Evolutionary conservation across 2,113 vertebrate genomes (phyloP), one percentile per base, ranked within the genome.

Genomic region (Clupea harengus): DNA sequence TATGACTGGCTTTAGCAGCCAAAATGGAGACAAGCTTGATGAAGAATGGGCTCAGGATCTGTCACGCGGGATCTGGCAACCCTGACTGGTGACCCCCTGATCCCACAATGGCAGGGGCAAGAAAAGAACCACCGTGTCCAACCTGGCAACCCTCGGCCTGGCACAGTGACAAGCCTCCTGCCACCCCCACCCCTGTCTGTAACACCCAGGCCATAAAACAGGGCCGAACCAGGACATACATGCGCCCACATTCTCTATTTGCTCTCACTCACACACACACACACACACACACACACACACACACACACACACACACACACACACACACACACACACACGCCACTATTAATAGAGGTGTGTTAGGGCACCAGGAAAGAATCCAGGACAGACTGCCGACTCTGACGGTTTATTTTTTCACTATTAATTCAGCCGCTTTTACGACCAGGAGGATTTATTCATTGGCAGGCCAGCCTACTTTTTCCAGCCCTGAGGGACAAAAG

Each of bases 331-430:
- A 11, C 13, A 84, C 46, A 52, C 64, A 44, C 25, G 54, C 13
- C 13, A 50, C 89, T 90, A 89, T 93, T 92, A 93, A 91, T 81
- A 91, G 81, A 81, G 87, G 57, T 81, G 84, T 87, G 89, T 94
- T 95, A 94, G 92, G 92, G 93, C 92, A 95, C 88, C 91, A 91
- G 93, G 93, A 95, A 95, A 94, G 90, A 95, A 94, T 95, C 92
- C 92, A 89, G 89, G 85, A 87, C 84, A 85, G 89, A 90, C 87
- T 89, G 91, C 90, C 89, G 91, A 92, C 93, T 90, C 89, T 89
- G 90, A 92, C 90, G 90, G 88, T 89, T 91, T 93, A 72, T 86
- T 93, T 92, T 91, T 94, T 94, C 93, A 93, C 94, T 93, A 95
- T 94, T 94, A 92, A 95, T 94, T 91, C 64, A 72, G 91, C 87